phyloP scores from a whole-genome alignment of 2,888 invertebrate species.

The Plemyria rubiginata region DNA sequence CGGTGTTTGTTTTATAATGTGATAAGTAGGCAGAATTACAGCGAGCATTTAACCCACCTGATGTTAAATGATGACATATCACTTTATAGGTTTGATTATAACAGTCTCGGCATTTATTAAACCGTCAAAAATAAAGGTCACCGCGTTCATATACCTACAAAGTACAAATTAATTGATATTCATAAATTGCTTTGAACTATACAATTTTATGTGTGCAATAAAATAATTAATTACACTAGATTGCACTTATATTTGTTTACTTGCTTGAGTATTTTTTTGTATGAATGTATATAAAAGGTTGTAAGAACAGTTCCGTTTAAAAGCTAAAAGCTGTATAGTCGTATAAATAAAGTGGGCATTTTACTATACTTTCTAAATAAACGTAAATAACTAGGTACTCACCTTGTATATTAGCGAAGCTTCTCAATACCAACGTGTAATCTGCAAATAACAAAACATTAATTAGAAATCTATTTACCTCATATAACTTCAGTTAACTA shows the following conservation, averaged over 20 bases:
- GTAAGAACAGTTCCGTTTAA: too few relatives aligned
- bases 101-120: constrained; percentile 38
- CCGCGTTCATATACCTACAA: constrained; percentile 24
- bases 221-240: constrained; percentile 3
- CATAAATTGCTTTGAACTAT: constrained; percentile 15
- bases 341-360: too few relatives aligned
- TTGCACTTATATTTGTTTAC: too few relatives aligned
- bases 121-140: constrained; percentile 37
- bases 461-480: constrained; percentile 27
- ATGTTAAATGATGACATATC: too few relatives aligned
- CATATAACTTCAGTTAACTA: background rate
- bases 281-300: too few relatives aligned
- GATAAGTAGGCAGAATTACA: too few relatives aligned
- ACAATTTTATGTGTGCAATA: constrained; percentile 22
- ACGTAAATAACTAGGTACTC: constrained; percentile 34
- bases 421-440: constrained; percentile 46
- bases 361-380: too few relatives aligned
- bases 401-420: constrained; percentile 59
- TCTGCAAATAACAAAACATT: constrained; percentile 53
- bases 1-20: too few relatives aligned
- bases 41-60: too few relatives aligned
- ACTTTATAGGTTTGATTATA: constrained; percentile 4
- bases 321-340: too few relatives aligned
- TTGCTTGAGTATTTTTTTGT: too few relatives aligned
- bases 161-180: constrained; percentile 23